Percentiles rank a stretch among this genome's conserved stretches.
Evolutionary conservation across 2,113 vertebrate species (phyloP).

Genomic region (Ptilonorhynchus violaceus): DNA sequence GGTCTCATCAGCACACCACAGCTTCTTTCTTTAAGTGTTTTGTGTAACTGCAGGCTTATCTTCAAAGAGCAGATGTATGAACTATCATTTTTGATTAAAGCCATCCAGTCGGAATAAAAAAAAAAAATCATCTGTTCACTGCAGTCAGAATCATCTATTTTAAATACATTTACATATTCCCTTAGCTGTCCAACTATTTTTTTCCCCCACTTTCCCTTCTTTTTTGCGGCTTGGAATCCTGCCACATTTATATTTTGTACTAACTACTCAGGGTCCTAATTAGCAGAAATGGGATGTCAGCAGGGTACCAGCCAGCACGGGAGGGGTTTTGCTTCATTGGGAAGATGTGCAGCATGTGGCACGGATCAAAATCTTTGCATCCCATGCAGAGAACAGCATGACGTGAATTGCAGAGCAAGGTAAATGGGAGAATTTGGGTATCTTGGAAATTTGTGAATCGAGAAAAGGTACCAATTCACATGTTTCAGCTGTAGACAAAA

Average conservation of each 20-base stretch:
- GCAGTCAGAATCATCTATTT: constrained; percentile 45
- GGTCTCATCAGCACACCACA: constrained; percentile 33
- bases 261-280: constrained; percentile 60
- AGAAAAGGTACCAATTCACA: neutral
- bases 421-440: constrained; percentile 21
- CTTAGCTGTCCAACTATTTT: constrained; percentile 47
- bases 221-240: constrained; percentile 22
- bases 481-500: neutral
- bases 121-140: constrained; percentile 46
- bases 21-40: constrained; percentile 54
- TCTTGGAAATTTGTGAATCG: constrained; percentile 15
- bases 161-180: constrained; percentile 61
- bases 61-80: constrained; percentile 74
- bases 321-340: constrained; percentile 53
- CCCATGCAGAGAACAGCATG: constrained; percentile 58
- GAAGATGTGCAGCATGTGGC: constrained; percentile 65
- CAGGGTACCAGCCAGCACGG: constrained; percentile 50
- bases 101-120: constrained; percentile 48
- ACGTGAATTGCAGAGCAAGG: constrained; percentile 50
- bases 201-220: neutral
- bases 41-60: constrained; percentile 69
- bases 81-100: constrained; percentile 75
- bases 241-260: constrained; percentile 50
- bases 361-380: constrained; percentile 56
- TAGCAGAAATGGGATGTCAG: constrained; percentile 61